These are phyloP conservation scores for Agrilus planipennis DNA, from an alignment of 1,140 invertebrate species.

Conservation along the genomic window DNA sequence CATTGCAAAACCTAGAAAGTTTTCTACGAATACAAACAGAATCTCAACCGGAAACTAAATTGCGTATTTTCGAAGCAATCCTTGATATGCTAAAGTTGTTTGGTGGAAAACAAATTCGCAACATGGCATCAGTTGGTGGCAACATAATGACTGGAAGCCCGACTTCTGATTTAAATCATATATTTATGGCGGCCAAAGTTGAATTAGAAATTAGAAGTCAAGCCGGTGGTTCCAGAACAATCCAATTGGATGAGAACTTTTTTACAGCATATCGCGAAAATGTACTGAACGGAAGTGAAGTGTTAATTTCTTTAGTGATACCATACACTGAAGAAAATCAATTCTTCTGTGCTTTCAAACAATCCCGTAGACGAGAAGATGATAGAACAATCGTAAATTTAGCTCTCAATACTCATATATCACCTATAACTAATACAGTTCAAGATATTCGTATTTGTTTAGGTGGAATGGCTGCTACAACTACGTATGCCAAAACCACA, in stretches of 20 bases:
- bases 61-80: slow-evolving; percentile 59
- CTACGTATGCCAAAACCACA: slow-evolving; percentile 61
- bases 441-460: slow-evolving; percentile 57
- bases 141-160: slow-evolving; percentile 96
- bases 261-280: slow-evolving; percentile 81
- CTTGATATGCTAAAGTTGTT: slow-evolving; percentile 87
- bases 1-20: slow-evolving; percentile 59
- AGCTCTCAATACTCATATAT: slow-evolving; percentile 57
- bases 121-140: slow-evolving; percentile 68
- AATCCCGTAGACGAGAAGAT: slow-evolving; percentile 81
- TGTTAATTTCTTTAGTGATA: slow-evolving; percentile 61
- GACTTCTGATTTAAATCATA: slow-evolving; percentile 90
- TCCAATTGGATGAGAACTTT: slow-evolving; percentile 72
- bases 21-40: slow-evolving; percentile 46
- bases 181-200: slow-evolving; percentile 67
- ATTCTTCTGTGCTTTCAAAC: slow-evolving; percentile 82
- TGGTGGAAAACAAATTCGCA: slow-evolving; percentile 88
- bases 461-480: slow-evolving; percentile 85
- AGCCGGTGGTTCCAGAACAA: slow-evolving; percentile 43
- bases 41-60: slow-evolving; percentile 45
- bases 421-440: slow-evolving; percentile 44
- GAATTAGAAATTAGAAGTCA: slow-evolving; percentile 42
- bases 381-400: slow-evolving; percentile 93
- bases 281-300: slow-evolving; percentile 59
- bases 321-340: slow-evolving; percentile 52